phyloP scores from a whole-genome alignment of 2,797 vertebrate genomes.

The Enoplosus armatus region DNA sequence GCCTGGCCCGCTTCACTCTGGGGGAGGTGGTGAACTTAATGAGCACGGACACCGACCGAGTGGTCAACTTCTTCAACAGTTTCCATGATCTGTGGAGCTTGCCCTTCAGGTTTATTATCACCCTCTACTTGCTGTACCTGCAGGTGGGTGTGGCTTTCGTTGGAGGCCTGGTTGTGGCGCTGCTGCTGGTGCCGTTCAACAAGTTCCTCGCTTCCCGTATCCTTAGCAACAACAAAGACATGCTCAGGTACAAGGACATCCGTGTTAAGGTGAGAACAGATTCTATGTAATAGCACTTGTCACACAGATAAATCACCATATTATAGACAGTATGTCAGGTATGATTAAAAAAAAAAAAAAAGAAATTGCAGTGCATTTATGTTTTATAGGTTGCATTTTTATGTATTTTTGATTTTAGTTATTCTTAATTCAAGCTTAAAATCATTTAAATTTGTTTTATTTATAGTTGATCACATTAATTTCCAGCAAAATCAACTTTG shows the following conservation, averaged over 20 bases:
- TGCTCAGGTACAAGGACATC: constrained; percentile 92
- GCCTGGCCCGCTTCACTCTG: constrained; percentile 82
- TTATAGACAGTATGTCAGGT: not conserved
- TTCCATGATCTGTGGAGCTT: constrained; percentile 97
- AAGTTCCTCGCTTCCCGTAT: constrained; percentile 92
- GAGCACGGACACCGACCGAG: constrained; percentile 91
- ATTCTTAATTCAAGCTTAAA: not conserved
- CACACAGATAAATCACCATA: not conserved
- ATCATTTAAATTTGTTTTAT: not conserved
- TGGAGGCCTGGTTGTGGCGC: constrained; percentile 88
- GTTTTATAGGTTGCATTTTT: not conserved
- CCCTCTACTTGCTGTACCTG: constrained; percentile 93
- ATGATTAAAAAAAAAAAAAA: not conserved
- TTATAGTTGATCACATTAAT: not conserved
- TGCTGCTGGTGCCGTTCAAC: constrained; percentile 94
- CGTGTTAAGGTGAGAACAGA: constrained; percentile 91
- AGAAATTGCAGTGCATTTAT: not conserved
- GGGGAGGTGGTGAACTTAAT: constrained; percentile 95
- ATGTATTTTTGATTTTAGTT: not conserved
- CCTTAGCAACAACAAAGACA: constrained; percentile 88
- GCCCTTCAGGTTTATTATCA: constrained; percentile 89
- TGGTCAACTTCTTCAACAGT: constrained; percentile 92
- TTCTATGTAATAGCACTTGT: not conserved
- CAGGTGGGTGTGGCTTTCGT: constrained; percentile 94
- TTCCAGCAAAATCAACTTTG: not conserved